phyloP scores from a whole-genome alignment of 1,140 invertebrate genomes.

The Saccostrea echinata region DNA sequence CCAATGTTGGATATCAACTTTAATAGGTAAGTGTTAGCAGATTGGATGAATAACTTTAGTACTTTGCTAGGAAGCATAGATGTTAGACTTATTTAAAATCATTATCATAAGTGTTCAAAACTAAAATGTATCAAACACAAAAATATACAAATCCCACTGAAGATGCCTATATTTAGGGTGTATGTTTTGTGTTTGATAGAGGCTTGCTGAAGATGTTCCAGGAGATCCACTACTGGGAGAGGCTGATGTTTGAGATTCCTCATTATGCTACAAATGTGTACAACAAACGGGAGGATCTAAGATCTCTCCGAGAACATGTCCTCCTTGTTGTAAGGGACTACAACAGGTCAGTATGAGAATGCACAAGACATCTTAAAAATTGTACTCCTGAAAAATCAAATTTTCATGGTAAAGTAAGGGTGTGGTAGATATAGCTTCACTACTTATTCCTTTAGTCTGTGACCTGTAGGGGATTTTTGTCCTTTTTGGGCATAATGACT shows the following conservation, averaged over 20 bases:
- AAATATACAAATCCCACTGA: neutral
- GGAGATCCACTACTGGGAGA: conserved; percentile 87
- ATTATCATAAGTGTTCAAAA: neutral
- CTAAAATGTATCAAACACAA: neutral
- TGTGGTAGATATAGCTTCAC: too few relatives aligned
- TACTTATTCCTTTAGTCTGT: too few relatives aligned
- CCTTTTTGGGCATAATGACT: too few relatives aligned
- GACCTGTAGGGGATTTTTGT: too few relatives aligned
- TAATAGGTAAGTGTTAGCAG: conserved; percentile 82
- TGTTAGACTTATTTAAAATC: neutral
- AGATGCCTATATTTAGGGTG: neutral
- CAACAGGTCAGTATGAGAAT: conserved; percentile 82
- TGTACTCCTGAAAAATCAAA: too few relatives aligned
- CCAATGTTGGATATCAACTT: conserved; percentile 90
- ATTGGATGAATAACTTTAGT: neutral
- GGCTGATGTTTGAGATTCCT: conserved; percentile 85
- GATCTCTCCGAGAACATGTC: conserved; percentile 87
- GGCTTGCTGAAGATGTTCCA: conserved; percentile 83
- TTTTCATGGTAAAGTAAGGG: too few relatives aligned
- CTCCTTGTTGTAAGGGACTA: conserved; percentile 88
- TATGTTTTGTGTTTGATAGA: conserved; percentile 72
- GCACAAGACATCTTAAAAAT: neutral
- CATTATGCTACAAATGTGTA: conserved; percentile 83
- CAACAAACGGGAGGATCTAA: conserved; percentile 84
- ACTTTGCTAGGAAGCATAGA: neutral